A percentile compares a stretch with the other conserved stretches of the same genome.
phyloP scores from a whole-genome alignment of 2,888 invertebrate species.

The Lamellibrachia columna region DNA sequence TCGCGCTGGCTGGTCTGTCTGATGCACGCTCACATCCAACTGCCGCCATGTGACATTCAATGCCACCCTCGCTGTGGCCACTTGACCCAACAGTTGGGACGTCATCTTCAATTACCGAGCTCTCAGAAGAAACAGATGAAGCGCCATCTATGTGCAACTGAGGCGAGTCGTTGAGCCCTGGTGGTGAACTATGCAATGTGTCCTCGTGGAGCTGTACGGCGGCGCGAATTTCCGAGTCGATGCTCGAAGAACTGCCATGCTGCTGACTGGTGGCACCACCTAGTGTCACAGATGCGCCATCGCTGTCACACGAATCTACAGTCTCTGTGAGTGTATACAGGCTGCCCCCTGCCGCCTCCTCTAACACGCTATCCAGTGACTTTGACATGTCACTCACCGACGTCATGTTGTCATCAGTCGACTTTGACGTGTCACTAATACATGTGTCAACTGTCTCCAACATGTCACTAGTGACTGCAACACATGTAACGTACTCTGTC shows the following conservation, averaged over 20 bases:
- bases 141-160: neutral
- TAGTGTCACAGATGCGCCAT: neutral
- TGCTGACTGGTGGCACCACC: neutral
- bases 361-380: conserved; percentile 24
- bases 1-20: no score
- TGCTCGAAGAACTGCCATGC: neutral
- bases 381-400: conserved; percentile 23
- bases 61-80: neutral
- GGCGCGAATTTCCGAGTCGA: neutral
- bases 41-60: neutral
- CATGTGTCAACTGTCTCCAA: neutral
- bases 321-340: neutral
- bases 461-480: neutral
- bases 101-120: neutral
- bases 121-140: neutral
- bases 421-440: neutral
- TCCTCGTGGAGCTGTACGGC: neutral
- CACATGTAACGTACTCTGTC: neutral
- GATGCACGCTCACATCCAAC: neutral
- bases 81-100: neutral
- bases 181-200: neutral
- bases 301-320: neutral
- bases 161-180: neutral
- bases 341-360: neutral
- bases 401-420: conserved; percentile 18